Evolutionary conservation across 2,888 invertebrate genomes (phyloP).

Genomic region (Rhagium mordax): DNA sequence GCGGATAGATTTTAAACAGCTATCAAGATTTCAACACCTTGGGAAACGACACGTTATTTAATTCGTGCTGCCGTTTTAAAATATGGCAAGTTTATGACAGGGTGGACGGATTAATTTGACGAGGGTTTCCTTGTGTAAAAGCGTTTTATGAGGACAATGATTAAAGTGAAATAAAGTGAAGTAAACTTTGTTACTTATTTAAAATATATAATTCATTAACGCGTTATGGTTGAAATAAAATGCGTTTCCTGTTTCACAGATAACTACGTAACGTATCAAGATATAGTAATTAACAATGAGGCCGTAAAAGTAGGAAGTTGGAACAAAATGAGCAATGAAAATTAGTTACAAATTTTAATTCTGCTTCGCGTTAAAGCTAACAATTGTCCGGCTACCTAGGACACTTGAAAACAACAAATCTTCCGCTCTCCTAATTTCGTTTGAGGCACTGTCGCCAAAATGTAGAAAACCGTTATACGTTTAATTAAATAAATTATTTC

Average conservation of each 20-base stretch:
- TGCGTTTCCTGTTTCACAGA: not conserved
- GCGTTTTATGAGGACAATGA: not conserved
- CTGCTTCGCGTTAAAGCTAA: no score
- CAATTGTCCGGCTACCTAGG: not conserved
- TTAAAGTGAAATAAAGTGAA: not conserved
- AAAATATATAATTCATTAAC: not conserved
- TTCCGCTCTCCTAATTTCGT: slow-evolving; percentile 16
- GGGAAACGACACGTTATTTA: not conserved
- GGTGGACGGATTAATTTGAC: not conserved
- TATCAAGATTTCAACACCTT: not conserved
- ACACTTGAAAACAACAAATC: slow-evolving; percentile 8
- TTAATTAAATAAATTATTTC: slow-evolving; percentile 35
- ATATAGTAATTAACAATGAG: no score
- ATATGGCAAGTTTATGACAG: not conserved
- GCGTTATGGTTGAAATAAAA: not conserved
- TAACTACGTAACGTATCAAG: no score
- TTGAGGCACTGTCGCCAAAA: slow-evolving; percentile 12
- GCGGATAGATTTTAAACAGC: not conserved
- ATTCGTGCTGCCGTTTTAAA: not conserved
- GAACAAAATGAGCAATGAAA: no score
- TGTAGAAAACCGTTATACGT: slow-evolving; percentile 24
- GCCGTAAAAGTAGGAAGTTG: no score
- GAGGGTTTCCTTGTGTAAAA: not conserved
- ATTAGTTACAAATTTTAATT: no score
- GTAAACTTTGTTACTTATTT: not conserved